Conservation (phyloP, 2,113 vertebrate species). For the Cromileptes altivelis region DNA sequence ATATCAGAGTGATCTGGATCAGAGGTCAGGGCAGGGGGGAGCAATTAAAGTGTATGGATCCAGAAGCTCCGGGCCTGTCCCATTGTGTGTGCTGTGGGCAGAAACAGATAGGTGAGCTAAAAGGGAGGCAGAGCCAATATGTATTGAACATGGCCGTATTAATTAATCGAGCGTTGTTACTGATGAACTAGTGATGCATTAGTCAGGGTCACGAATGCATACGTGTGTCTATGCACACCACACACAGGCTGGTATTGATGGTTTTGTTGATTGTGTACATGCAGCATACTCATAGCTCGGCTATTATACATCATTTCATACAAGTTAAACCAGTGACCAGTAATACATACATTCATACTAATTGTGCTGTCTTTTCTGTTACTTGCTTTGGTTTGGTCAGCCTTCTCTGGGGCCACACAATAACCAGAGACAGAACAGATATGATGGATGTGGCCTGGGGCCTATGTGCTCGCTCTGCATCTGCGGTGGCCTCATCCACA, state of each 20-base stretch:
- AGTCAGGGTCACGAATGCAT: conserved; percentile 24
- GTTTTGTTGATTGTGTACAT: not conserved
- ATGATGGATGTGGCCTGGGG: conserved; percentile 83
- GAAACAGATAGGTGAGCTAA: conserved; percentile 73
- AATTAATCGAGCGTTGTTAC: conserved; percentile 70
- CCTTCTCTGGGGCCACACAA: conserved; percentile 68
- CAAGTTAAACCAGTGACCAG: conserved; percentile 11
- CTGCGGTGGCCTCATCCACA: conserved; percentile 81
- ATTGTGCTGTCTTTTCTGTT: conserved; percentile 34
- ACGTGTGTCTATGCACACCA: not conserved
- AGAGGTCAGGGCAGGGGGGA: conserved; percentile 86
- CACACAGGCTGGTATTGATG: not conserved
- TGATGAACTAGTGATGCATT: conserved; percentile 59
- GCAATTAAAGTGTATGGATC: conserved; percentile 86
- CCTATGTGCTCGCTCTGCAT: conserved; percentile 68
- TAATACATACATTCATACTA: not conserved
- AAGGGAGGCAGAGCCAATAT: conserved; percentile 56
- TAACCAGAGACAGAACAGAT: conserved; percentile 70
- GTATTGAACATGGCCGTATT: conserved; percentile 72
- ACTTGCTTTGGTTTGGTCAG: conserved; percentile 49
- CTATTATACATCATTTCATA: not conserved
- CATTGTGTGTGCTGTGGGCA: conserved; percentile 67
- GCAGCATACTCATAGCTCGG: not conserved
- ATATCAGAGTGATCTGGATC: conserved; percentile 85
- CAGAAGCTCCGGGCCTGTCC: conserved; percentile 64